Conservation (phyloP, 2,888 invertebrate species). For the Caenorhabditis sinica region DNA sequence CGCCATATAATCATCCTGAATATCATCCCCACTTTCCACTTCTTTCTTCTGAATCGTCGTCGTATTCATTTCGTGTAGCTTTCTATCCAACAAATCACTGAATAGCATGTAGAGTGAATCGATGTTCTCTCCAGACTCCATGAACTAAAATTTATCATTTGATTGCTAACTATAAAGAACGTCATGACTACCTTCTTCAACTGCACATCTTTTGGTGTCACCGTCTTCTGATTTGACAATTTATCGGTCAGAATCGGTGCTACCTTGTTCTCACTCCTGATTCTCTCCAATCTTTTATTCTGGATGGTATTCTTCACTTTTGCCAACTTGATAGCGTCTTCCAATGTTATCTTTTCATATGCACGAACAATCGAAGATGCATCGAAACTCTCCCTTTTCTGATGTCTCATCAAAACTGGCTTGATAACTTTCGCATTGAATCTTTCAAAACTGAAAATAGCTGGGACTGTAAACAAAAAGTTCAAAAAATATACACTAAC, state of each 20-base stretch:
- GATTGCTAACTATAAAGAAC: not conserved
- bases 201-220: conserved; percentile 69
- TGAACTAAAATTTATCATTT: conserved; percentile 62
- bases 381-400: conserved; percentile 77
- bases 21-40: conserved; percentile 63
- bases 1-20: conserved; percentile 74
- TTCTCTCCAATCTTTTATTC: conserved; percentile 64
- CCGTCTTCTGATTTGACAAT: conserved; percentile 54
- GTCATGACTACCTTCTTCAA: conserved; percentile 45
- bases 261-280: conserved; percentile 57
- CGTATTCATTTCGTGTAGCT: conserved; percentile 69
- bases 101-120: conserved; percentile 79
- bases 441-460: conserved; percentile 75
- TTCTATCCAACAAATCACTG: conserved; percentile 74
- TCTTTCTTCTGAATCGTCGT: not conserved
- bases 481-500: conserved; percentile 56
- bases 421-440: conserved; percentile 81
- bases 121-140: conserved; percentile 73
- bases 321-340: conserved; percentile 72
- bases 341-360: conserved; percentile 79
- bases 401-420: conserved; percentile 78
- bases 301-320: conserved; percentile 59
- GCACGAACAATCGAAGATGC: conserved; percentile 80
- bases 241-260: conserved; percentile 30
- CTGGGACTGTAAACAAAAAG: not conserved